phyloP scores from a whole-genome alignment of 2,888 invertebrate genomes.

The Gymnocheta viridis region DNA sequence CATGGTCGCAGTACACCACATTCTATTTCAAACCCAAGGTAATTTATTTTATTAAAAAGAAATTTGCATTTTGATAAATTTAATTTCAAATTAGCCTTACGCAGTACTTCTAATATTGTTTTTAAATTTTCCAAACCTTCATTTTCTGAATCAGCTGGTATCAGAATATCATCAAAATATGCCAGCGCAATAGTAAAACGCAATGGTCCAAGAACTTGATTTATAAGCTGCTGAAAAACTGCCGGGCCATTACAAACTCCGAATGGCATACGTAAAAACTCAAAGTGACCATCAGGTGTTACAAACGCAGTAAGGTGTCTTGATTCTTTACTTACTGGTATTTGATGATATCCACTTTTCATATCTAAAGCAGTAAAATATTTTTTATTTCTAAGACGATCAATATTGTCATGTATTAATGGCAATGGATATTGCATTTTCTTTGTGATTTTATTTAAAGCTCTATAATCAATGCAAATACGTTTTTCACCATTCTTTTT shows the following conservation, averaged over 20 bases:
- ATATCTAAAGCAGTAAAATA: slow-evolving; percentile 36
- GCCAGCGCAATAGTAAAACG: background rate
- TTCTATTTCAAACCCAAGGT: slow-evolving; percentile 27
- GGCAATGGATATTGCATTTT: slow-evolving; percentile 62
- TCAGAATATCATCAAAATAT: slow-evolving; percentile 2
- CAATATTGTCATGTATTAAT: slow-evolving; percentile 35
- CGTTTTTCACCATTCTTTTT: slow-evolving; percentile 74
- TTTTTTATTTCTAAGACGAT: slow-evolving; percentile 42
- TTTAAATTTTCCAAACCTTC: slow-evolving; percentile 7
- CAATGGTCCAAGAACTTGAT: background rate
- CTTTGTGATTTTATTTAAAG: slow-evolving; percentile 38
- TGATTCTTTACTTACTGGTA: background rate
- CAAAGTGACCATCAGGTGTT: slow-evolving; percentile 20
- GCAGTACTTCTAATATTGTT: background rate
- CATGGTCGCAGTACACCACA: slow-evolving; percentile 7
- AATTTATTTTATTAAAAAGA: slow-evolving; percentile 28
- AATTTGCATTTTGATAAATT: slow-evolving; percentile 22
- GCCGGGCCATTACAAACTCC: slow-evolving; percentile 68
- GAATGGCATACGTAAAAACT: slow-evolving; percentile 50
- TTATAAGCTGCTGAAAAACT: slow-evolving; percentile 72
- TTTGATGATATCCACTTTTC: slow-evolving; percentile 16
- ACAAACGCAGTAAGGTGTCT: slow-evolving; percentile 17
- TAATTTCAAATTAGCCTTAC: slow-evolving; percentile 16
- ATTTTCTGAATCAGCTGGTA: background rate
- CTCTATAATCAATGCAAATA: slow-evolving; percentile 71